Conservation (phyloP, 1,140 invertebrate species). For the Andrena cerasifolii region DNA sequence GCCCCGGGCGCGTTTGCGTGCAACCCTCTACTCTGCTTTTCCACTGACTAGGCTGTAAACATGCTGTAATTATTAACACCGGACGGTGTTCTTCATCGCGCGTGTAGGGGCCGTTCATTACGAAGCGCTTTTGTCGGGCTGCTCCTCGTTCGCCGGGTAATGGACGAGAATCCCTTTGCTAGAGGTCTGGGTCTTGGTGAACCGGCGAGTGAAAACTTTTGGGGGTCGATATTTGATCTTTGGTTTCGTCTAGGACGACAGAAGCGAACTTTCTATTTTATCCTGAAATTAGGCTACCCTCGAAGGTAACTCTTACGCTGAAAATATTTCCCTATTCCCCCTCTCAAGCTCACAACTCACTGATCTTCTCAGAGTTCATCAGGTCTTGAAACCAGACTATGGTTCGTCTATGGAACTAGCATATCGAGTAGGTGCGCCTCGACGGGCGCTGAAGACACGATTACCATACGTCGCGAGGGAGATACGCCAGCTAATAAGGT, state of each 20-base stretch:
- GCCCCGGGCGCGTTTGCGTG: slow-evolving; percentile 25
- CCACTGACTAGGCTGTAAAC: slow-evolving; percentile 30
- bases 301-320: too few relatives aligned
- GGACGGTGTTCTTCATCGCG: slow-evolving; percentile 31
- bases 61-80: slow-evolving; percentile 44
- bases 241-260: too few relatives aligned
- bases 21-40: slow-evolving; percentile 9
- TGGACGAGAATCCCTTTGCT: background rate
- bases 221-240: too few relatives aligned
- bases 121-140: slow-evolving; percentile 17
- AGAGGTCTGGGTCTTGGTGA: background rate
- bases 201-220: too few relatives aligned
- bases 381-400: too few relatives aligned
- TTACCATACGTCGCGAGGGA: slow-evolving; percentile 47
- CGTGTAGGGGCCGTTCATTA: slow-evolving; percentile 15
- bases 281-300: too few relatives aligned
- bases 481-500: slow-evolving; percentile 57
- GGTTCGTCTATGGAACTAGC: slow-evolving; percentile 19
- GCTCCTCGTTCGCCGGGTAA: background rate
- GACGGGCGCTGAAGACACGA: slow-evolving; percentile 65
- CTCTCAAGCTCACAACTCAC: too few relatives aligned
- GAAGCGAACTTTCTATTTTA: too few relatives aligned
- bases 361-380: too few relatives aligned
- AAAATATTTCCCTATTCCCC: too few relatives aligned
- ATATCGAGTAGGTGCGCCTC: slow-evolving; percentile 71